phyloP scores from a whole-genome alignment of 2,888 invertebrate species.

The Melieria picta region DNA sequence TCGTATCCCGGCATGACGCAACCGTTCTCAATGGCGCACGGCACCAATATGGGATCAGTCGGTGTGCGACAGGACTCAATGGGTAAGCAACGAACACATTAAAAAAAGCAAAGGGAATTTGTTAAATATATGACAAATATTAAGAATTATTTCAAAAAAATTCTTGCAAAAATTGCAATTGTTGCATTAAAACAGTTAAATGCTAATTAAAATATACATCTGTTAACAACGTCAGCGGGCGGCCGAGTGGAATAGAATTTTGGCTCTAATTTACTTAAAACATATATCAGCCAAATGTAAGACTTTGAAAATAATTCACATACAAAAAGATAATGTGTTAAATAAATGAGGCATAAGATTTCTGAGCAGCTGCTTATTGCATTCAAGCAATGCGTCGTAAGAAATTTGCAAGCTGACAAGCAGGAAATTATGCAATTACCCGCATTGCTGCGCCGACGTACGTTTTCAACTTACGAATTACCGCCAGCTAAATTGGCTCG shows the following conservation, averaged over 20 bases:
- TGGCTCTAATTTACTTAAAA: neutral
- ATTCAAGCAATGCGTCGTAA: too few species aligned
- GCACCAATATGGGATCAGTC: conserved; percentile 91
- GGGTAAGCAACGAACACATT: conserved; percentile 71
- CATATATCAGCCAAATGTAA: neutral
- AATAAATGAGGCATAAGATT: neutral
- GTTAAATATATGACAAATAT: too few species aligned
- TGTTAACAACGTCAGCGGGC: too few species aligned
- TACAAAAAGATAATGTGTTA: neutral
- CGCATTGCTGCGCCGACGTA: conserved; percentile 1
- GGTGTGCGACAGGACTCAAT: conserved; percentile 89
- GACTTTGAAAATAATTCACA: neutral
- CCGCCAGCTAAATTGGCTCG: conserved; percentile 22
- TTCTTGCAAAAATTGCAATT: neutral
- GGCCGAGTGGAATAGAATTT: too few species aligned
- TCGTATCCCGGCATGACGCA: conserved; percentile 94
- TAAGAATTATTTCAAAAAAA: neutral
- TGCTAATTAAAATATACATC: too few species aligned
- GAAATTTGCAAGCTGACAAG: neutral
- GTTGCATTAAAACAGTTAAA: neutral
- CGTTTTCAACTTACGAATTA: conserved; percentile 44
- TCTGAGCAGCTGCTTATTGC: neutral
- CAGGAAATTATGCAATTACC: conserved; percentile 47
- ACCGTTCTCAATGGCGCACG: conserved; percentile 93
- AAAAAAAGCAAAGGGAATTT: neutral